Evolutionary conservation across 2,888 invertebrate genomes (phyloP).

Genomic region (Trichacis sp.): DNA sequence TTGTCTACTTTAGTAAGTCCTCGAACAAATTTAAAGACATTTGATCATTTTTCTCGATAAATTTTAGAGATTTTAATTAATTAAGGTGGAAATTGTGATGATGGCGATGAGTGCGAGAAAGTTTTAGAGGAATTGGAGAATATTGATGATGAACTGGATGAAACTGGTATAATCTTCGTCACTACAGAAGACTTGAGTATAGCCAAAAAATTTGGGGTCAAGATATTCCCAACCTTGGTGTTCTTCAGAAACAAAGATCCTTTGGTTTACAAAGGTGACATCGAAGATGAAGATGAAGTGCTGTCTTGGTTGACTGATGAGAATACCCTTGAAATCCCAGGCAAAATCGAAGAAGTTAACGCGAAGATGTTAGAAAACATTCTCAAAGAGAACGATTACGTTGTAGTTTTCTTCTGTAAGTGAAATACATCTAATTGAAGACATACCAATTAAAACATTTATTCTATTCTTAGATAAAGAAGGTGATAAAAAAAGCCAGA

Average conservation of each 20-base stretch:
- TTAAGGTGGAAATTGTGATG: constrained; percentile 84
- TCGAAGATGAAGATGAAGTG: constrained; percentile 92
- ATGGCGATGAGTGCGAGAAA: constrained; percentile 87
- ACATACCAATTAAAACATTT: not conserved
- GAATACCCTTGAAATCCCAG: constrained; percentile 89
- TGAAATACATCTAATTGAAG: constrained; percentile 47
- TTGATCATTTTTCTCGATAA: too few species aligned
- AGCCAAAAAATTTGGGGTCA: constrained; percentile 88
- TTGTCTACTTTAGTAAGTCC: constrained; percentile 89
- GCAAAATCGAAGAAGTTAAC: constrained; percentile 93
- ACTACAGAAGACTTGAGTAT: constrained; percentile 87
- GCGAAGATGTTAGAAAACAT: constrained; percentile 91
- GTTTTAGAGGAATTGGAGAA: constrained; percentile 89
- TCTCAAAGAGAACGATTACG: constrained; percentile 86
- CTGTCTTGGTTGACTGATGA: constrained; percentile 92
- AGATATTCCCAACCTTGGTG: constrained; percentile 85
- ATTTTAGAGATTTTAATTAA: not conserved
- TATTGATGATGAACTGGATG: constrained; percentile 93
- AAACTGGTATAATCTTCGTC: constrained; percentile 92
- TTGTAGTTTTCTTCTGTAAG: constrained; percentile 95
- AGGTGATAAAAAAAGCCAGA: constrained; percentile 89
- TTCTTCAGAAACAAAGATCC: constrained; percentile 94
- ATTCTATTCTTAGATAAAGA: constrained; percentile 78
- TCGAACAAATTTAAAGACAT: too few species aligned
- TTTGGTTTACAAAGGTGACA: constrained; percentile 84